Percentiles rank a stretch among this genome's conserved stretches.
phyloP scores from a whole-genome alignment of 2,113 vertebrate species.

The Sturnira hondurensis region DNA sequence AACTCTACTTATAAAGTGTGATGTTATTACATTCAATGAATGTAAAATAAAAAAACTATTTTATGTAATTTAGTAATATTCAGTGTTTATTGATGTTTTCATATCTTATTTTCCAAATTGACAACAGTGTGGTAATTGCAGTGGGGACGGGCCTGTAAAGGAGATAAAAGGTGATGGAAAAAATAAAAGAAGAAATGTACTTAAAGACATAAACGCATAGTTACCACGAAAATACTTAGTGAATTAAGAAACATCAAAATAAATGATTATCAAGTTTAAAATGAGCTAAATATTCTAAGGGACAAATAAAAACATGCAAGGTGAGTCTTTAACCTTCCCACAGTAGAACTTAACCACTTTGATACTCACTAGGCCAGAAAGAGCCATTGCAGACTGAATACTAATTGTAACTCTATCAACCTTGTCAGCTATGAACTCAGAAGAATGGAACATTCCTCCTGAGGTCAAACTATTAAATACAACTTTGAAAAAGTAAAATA shows the following conservation, averaged over 20 bases:
- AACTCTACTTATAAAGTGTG: not conserved
- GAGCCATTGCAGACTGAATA: not conserved
- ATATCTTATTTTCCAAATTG: not conserved
- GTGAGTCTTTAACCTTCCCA: not conserved
- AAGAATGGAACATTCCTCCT: not conserved
- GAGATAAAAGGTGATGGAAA: no score
- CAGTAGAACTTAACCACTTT: not conserved
- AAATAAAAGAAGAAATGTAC: not conserved
- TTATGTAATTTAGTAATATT: conserved; percentile 1
- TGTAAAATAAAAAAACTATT: not conserved
- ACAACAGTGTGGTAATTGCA: no score
- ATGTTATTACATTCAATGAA: not conserved
- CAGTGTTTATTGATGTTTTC: not conserved
- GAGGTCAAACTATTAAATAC: not conserved
- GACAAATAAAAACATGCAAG: not conserved
- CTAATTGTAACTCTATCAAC: not conserved
- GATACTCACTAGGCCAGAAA: not conserved
- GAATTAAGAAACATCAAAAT: not conserved
- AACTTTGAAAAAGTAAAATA: conserved; percentile 25
- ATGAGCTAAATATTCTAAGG: not conserved
- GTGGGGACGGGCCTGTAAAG: no score
- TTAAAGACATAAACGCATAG: not conserved
- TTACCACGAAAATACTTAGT: conserved; percentile 6
- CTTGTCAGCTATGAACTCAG: not conserved
- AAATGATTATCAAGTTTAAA: not conserved